phyloP scores from a whole-genome alignment of 1,140 invertebrate genomes.

The Leptonema lineaticorne region DNA sequence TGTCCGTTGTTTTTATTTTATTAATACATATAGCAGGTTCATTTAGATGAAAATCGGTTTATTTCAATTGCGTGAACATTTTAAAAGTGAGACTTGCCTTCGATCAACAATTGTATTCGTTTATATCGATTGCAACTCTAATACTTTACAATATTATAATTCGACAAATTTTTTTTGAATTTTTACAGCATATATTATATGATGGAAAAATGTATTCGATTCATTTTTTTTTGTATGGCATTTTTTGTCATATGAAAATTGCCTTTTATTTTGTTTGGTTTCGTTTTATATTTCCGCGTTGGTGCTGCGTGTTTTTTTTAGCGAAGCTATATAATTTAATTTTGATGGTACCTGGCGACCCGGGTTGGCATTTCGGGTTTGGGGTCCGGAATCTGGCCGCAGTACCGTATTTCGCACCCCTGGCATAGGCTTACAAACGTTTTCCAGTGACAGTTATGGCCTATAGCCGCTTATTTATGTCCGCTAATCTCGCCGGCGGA shows the following conservation, averaged over 20 bases:
- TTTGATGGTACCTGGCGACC: slow-evolving; percentile 8
- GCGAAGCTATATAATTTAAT: slow-evolving; percentile 13
- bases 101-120: neutral
- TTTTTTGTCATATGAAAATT: neutral
- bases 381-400: neutral
- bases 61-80: too few relatives aligned
- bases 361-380: neutral
- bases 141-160: too few relatives aligned
- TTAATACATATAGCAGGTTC: neutral
- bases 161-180: too few relatives aligned
- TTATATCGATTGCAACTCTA: neutral
- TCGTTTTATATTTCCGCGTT: neutral
- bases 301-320: neutral
- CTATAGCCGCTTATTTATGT: slow-evolving; percentile 38
- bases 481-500: slow-evolving; percentile 35
- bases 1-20: neutral
- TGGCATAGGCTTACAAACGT: slow-evolving; percentile 23
- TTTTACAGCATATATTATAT: too few relatives aligned
- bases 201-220: neutral
- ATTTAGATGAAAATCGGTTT: too few relatives aligned
- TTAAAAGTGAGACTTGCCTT: too few relatives aligned
- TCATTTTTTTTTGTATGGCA: too few relatives aligned
- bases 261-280: neutral
- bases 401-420: slow-evolving; percentile 8
- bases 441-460: slow-evolving; percentile 37